These are phyloP conservation scores for Bombus waltoni DNA, from an alignment of 1,140 invertebrate genomes.

Conservation along the genomic window DNA sequence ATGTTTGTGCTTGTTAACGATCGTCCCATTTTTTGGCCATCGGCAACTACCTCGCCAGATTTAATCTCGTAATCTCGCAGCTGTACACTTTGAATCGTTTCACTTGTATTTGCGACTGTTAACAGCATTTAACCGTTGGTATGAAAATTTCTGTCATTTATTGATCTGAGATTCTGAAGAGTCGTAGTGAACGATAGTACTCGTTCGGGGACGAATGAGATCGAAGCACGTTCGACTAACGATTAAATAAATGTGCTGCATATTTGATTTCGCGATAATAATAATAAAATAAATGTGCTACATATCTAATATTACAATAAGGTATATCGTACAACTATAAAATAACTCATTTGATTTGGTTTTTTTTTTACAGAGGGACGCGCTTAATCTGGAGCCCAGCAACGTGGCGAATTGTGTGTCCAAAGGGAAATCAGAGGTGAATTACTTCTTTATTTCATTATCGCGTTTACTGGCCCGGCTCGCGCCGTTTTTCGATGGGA, in stretches of 20 bases:
- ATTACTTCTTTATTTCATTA: conserved; percentile 50
- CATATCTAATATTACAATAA: background rate
- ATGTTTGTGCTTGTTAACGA: conserved; percentile 27
- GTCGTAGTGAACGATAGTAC: background rate
- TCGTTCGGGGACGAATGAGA: background rate
- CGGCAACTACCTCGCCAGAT: background rate
- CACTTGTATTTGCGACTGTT: background rate
- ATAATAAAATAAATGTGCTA: background rate
- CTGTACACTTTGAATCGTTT: background rate
- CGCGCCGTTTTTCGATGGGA: conserved; percentile 26
- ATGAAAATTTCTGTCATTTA: background rate
- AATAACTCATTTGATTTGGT: conserved; percentile 31
- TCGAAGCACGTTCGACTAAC: background rate
- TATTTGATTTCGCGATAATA: background rate
- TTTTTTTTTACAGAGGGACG: conserved; percentile 88
- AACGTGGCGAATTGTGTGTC: conserved; percentile 91
- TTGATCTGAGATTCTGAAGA: background rate
- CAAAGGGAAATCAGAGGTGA: conserved; percentile 93
- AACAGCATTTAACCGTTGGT: too few species aligned
- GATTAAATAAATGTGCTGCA: background rate
- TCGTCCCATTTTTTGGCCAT: background rate
- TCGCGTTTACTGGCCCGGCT: background rate
- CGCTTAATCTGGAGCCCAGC: conserved; percentile 88
- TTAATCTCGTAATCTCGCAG: background rate
- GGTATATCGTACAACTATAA: background rate